Base-by-base conservation (phyloP, 1,140 invertebrate species). In the Macrocentrus cingulum region DNA sequence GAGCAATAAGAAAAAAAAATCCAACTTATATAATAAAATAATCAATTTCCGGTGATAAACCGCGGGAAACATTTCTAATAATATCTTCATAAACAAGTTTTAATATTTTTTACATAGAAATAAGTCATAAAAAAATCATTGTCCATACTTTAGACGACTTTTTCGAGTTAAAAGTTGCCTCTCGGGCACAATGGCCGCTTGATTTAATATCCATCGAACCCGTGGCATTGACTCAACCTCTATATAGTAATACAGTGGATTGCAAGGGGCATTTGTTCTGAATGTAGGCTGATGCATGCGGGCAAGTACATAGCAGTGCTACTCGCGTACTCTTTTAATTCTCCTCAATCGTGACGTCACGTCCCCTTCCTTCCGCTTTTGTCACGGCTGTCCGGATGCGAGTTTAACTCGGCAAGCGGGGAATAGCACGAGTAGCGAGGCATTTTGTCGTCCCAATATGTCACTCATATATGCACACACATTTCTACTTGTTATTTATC, bases 271-370 rank as follows among this genome's bases (percentile, higher is more conserved):
- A 39, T 16, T 23, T 3, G 48, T 29, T 7, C 11, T 32, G 15
- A 49, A 57, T 39, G 45, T 57, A 57, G 44, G 44, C 55, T 49
- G n/a, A n/a, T n/a, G 44, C 23, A 25, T 48, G 36, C 36, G 45
- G 42, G 23, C 50, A 41, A 20, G 29, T 25, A 44, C 15, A 36
- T 37, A 44, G 51, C 39, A n/a, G n/a, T n/a, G n/a, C n/a, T n/a
- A 22, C 19, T 48, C 16, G 42, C 59, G 63, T 62, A 60, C 45
- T 61, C 42, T 63, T 70, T 76, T 71, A 77, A 78, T 77, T 75
- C 64, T 69, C 70, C 68, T 74, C 69, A 74, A 76, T 77, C 75
- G 66, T 76, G 67, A 78, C 74, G 76, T 78, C 75, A 76, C 67
- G 66, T 68, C 71, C 70, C 69, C 74, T 77, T 78, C 76, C 76